Evolutionary conservation across 2,113 vertebrate species (phyloP), one percentile per base, ranked within the genome.

Genomic region (Hippolais icterina): DNA sequence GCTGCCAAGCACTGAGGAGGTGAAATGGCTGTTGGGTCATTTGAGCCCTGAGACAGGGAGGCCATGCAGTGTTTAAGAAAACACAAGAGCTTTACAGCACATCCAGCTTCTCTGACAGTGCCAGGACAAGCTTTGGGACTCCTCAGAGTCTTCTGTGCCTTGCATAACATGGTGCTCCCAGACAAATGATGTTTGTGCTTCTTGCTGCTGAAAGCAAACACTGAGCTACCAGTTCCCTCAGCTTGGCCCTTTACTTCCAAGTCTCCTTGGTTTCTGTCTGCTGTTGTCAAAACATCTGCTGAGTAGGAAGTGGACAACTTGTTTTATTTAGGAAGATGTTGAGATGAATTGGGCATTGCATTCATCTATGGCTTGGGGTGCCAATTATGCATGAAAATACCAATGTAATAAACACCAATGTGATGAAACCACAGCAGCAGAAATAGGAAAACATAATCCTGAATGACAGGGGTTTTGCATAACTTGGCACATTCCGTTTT

Each of bases 231-330:
- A 84, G n/a, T 15, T 94, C 15, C 50, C 31, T 72, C 9, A 2
- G 20, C 35, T 79, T 84, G 53, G 33, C 23, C 71, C 28, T 29
- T 76, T 54, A 65, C 50, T 89, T 71, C 31, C 22, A 69, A 18
- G 71, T 64, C 27, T 75, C 69, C 49, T 57, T 82, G 22, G 19
- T 72, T 96, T 89, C 78, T 59, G 50, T 80, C 57, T 95, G 65
- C 53, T 83, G 66, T 50, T 93, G 74, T 83, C 77, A 85, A 93
- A 96, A 96, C 89, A 93, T 94, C 91, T 96, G 91, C 82, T 77
- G 87, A 91, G 93, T 94, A 56, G 92, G 89, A 96, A 91, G 78
- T 31, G 47, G 46, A 72, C 22, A 93, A 54, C 21, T 83, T 19
- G 10, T 87, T 91, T 94, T 63, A 65, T 80, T 66, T 93, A 84